Percentiles rank a stretch among this genome's conserved stretches.
Evolutionary conservation across 92 coral and sea anemone genomes (phyloP).

Genomic region (Heteractis magnifica): DNA sequence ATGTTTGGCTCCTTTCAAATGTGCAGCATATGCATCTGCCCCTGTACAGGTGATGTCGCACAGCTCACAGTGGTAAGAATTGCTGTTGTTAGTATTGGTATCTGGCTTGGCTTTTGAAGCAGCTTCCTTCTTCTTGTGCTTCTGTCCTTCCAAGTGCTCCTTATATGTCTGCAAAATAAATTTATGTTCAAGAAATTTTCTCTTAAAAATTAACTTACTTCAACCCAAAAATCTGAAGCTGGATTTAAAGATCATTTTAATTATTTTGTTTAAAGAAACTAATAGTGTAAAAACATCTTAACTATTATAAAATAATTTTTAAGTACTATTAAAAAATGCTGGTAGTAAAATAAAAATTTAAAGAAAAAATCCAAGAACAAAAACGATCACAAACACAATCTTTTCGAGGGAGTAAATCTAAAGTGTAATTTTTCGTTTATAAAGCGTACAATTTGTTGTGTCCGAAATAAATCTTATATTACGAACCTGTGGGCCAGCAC

Average conservation of each 20-base stretch:
- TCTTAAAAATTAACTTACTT: not conserved
- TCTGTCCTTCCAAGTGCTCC: constrained; percentile 97
- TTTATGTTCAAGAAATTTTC: not conserved
- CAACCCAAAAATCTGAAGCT: not conserved
- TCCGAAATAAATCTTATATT: not conserved
- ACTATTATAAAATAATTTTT: no score
- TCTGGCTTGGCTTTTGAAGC: constrained; percentile 81
- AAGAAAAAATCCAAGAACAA: no score
- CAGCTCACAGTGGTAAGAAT: constrained; percentile 85
- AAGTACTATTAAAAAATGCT: no score
- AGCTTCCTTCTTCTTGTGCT: constrained; percentile 96
- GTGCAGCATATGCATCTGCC: constrained; percentile 95
- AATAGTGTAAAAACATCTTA: no score
- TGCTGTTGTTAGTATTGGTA: constrained; percentile 53
- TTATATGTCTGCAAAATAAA: constrained; percentile 76
- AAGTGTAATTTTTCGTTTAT: no score
- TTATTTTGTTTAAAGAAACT: no score
- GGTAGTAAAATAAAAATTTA: no score
- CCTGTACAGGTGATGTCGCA: constrained; percentile 98
- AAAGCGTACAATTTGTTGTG: no score
- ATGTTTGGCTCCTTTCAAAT: constrained; percentile 97
- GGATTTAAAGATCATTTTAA: no score
- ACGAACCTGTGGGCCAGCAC: constrained; percentile 98
- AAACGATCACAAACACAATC: no score
- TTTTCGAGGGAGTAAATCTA: no score